Conservation (phyloP, 2,888 invertebrate genomes). For the Cryptus armator region DNA sequence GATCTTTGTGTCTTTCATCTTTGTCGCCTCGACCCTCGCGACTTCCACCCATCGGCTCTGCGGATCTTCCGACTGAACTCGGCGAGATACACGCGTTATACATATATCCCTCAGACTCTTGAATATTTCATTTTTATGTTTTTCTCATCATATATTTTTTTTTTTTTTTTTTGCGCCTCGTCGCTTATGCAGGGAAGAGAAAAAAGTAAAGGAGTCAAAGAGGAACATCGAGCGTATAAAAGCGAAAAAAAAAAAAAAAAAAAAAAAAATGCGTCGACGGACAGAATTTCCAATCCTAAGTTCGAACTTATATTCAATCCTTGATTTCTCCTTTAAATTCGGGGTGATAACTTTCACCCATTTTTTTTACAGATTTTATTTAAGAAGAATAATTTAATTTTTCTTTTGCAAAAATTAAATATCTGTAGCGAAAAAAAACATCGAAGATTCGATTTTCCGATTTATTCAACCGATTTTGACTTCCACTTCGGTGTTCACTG, state of each 20-base stretch:
- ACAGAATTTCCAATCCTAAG: neutral
- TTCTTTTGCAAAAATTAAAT: neutral
- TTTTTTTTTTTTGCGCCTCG: neutral
- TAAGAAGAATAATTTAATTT: too few species aligned
- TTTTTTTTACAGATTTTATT: too few species aligned
- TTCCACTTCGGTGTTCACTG: too few species aligned
- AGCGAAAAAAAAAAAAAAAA: neutral
- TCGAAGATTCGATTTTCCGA: too few species aligned
- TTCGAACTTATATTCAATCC: neutral
- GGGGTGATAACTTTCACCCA: too few species aligned
- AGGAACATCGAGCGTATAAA: neutral
- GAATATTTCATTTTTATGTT: constrained; percentile 55
- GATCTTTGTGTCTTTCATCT: constrained; percentile 12
- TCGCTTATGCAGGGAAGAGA: constrained; percentile 20
- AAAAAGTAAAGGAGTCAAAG: neutral
- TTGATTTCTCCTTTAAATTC: neutral
- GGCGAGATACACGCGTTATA: constrained; percentile 11
- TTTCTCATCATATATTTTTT: constrained; percentile 15
- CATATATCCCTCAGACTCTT: constrained; percentile 23
- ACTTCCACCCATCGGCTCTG: neutral
- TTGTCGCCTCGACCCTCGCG: neutral
- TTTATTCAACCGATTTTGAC: too few species aligned
- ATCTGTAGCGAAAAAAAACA: too few species aligned
- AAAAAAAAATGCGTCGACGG: neutral
- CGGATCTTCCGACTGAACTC: neutral